Base-by-base conservation (phyloP, 2,797 vertebrate species). In the Erethizon dorsatum region DNA sequence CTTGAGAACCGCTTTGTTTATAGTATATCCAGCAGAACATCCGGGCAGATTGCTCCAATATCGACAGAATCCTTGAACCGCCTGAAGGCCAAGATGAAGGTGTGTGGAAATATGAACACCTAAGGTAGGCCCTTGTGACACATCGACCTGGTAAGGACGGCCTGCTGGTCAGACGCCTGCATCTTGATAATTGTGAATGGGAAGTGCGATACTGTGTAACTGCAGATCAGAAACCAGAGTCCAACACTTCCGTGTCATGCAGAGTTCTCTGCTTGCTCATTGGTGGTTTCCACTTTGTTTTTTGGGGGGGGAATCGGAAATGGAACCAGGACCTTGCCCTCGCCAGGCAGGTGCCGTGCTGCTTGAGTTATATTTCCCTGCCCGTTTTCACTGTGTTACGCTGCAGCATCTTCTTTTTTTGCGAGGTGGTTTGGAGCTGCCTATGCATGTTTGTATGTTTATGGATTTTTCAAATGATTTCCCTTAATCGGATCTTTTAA, bases 11-110 rank as follows among this genome's bases (percentile, higher is more conserved):
- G 92, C 37, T 98, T 88, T 96, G 24, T 97, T 96, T 86, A 50
- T 98, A 99, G 99, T 99, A 99, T 98, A 99, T 99, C 96, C 99
- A 99, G 96, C 99, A 99, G 98, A 99, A 99, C 96, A 99, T 99
- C 97, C 99, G 99, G 95, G 99, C 99, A 37, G 99, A 99, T 97
- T 99, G 99, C 98, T 99, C 99, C 96, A 99, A 99, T 98, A 99
- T 99, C 88, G 99, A 99, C 98, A 99, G 99, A 98, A 99, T 99
- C 98, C 99, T 99, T 97, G 99, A 99, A 97, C 99, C 99, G 96
- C 99, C 99, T 0, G 99, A 99, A 98, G 99, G 99, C 77, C 99
- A 99, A 98, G 99, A 99, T 97, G 99, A 99, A 98, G 99, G 99
- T 0, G 99, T 99, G 7, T 99, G 99, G 99, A 99, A 99, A 86